Evolutionary conservation across 2,113 vertebrate species (phyloP), one percentile per base, ranked within the genome.

Genomic region (Syngnathus floridae): DNA sequence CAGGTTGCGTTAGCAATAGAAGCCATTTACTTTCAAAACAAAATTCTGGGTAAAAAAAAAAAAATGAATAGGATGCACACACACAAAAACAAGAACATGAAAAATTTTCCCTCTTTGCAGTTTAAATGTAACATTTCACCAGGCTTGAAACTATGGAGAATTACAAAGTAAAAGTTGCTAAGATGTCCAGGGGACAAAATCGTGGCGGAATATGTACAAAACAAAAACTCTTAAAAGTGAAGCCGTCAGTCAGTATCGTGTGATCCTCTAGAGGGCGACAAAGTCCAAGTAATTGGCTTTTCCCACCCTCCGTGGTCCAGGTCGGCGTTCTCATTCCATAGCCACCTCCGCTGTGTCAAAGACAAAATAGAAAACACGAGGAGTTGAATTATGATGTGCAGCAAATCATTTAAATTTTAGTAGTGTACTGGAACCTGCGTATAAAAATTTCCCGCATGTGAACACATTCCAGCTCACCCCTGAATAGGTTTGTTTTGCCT

Each of bases 191-290:
- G 22, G 5, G 52, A 35, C 2, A 55, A 35, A 26, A 31, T 72
- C 6, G 21, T n/a, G 58, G 64, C 31, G 67, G 52, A 51, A 69
- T 71, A 60, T 26, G n/a, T 61, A 26, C 37, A 17, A 52, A 48
- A 59, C n/a, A 41, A 36, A 56, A 82, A 71, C 21, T 55, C 35
- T 22, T 19, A 21, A 46, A 46, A 65, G 73, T 63, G 58, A 67
- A 57, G 61, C 67, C 79, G 79, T 75, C 69, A 77, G 79, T 74
- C 67, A 77, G 72, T 77, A 65, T 72, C 55, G 69, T 17, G 14
- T 9, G 55, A 70, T 80, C 83, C 90, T 76, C 62, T 57, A 83
- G 90, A 72, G 84, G 86, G 84, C 77, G 64, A 58, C 75, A 78
- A 12, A 85, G 81, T 80, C 77, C 76, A 46, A 26, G 14, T 51